phyloP scores from a whole-genome alignment of 1,140 invertebrate species.

The Lucilia sericata region DNA sequence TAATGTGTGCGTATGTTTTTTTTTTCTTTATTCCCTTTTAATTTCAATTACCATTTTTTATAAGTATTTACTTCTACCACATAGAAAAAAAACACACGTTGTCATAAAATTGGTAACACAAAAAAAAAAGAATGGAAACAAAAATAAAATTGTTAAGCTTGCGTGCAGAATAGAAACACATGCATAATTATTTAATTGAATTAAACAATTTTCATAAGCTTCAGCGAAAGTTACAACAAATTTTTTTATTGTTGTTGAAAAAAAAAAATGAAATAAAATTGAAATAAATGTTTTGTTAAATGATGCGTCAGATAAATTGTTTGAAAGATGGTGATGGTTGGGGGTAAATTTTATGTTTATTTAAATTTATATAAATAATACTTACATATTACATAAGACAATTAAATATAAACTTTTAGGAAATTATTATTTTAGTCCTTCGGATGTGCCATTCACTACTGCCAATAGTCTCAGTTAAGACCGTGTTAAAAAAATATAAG shows the following conservation, averaged over 20 bases:
- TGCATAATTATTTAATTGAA: constrained; percentile 46
- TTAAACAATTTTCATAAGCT: constrained; percentile 43
- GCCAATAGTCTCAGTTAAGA: too few relatives aligned
- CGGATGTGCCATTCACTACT: too few relatives aligned
- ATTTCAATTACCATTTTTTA: constrained; percentile 5
- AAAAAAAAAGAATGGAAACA: neutral
- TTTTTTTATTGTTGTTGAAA: neutral
- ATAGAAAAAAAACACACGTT: neutral
- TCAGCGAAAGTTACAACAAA: neutral
- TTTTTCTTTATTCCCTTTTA: neutral
- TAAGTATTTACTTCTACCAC: neutral
- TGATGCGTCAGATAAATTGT: constrained; percentile 37
- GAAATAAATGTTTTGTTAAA: constrained; percentile 35
- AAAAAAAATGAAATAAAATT: neutral
- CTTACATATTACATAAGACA: too few relatives aligned
- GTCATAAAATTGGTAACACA: constrained; percentile 6
- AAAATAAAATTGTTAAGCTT: neutral
- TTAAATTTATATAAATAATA: too few relatives aligned
- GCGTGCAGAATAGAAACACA: constrained; percentile 3
- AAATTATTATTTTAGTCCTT: too few relatives aligned
- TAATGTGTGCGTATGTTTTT: neutral
- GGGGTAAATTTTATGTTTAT: too few relatives aligned
- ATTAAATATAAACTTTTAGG: too few relatives aligned
- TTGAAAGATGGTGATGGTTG: neutral
- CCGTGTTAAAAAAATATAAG: too few relatives aligned